Percentiles rank a stretch among this genome's conserved stretches.
These are phyloP conservation scores for Chelon auratus DNA, from an alignment of 2,797 vertebrate genomes.

Conservation along the genomic window DNA sequence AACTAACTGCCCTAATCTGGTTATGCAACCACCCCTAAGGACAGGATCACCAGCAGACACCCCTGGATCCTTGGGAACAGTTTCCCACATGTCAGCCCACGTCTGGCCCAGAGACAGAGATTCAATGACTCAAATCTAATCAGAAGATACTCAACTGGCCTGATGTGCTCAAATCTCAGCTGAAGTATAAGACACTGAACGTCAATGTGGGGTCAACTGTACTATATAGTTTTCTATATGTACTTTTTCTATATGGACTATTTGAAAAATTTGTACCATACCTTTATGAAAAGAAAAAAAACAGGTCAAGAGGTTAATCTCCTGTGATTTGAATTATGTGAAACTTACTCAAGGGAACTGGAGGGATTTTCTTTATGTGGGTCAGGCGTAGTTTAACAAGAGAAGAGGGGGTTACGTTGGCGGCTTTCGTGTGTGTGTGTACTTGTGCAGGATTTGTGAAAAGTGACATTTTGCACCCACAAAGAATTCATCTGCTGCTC, in stretches of 20 bases:
- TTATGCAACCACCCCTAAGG: constrained; percentile 52
- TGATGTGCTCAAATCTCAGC: not conserved
- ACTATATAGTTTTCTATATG: not conserved
- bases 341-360: constrained; percentile 54
- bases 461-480: constrained; percentile 40
- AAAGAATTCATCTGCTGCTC: constrained; percentile 28
- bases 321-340: constrained; percentile 56
- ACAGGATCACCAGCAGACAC: constrained; percentile 36
- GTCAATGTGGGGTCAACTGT: not conserved
- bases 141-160: not conserved
- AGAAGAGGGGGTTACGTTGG: not conserved
- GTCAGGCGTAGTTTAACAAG: constrained; percentile 58
- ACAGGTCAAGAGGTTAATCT: constrained; percentile 66
- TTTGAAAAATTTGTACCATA: constrained; percentile 22
- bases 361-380: constrained; percentile 70
- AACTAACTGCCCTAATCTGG: constrained; percentile 65
- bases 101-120: constrained; percentile 4
- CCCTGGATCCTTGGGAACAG: constrained; percentile 35
- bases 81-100: constrained; percentile 37
- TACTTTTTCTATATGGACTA: not conserved
- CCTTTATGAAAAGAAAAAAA: constrained; percentile 20
- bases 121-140: constrained; percentile 12
- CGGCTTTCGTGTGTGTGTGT: not conserved
- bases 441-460: constrained; percentile 19
- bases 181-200: not conserved